Evolutionary conservation across 2,888 invertebrate genomes (phyloP), one percentile per base, ranked within the genome.

Genomic region (Drosophila nigritarsus): DNA sequence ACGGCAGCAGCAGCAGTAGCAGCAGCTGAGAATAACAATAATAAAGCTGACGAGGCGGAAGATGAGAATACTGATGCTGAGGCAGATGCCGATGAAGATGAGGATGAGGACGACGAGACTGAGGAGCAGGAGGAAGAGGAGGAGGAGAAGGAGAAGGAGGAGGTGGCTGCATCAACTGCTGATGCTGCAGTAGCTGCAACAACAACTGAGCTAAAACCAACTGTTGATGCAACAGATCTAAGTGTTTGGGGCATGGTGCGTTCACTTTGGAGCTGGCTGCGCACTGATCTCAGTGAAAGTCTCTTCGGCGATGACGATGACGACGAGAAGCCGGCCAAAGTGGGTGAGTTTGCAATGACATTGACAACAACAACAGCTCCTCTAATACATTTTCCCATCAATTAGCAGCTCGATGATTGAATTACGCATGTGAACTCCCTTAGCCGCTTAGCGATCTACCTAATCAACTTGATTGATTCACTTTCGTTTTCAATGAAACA

Each of bases 211-310:
- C 54, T 90, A 18, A 82, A 91, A 78, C 75, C 91, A 11, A 75
- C 85, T 7, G 42, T 55, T 0, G 83, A 83, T 59, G 82, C 82
- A 63, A 81, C 84, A 42, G 86, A 90, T 69, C 81, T 89, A 8
- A 91, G 91, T 65, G 77, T 91, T 51, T 92, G 92, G 93, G 79
- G 89, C 66, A 85, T 90, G 69, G 87, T 91, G 38, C 87, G 89
- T 27, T 82, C 87, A 49, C 78, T 92, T 3, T 92, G 92, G 92
- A 80, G 83, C 76, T 92, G 92, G 92, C 75, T 92, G 65, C 90
- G 84, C 80, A 87, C 87, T 54, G 92, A 91, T 68, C 75, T 92
- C 18, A 83, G 90, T 82, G 92, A 91, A 88, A 92, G 89, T 81
- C 79, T 92, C 3, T 90, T 91, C 24, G 87, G 80, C 40, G 90